Evolutionary conservation across 1,140 invertebrate species (phyloP), one percentile per base, ranked within the genome.

Genomic region (Gyrodactylus salaris): DNA sequence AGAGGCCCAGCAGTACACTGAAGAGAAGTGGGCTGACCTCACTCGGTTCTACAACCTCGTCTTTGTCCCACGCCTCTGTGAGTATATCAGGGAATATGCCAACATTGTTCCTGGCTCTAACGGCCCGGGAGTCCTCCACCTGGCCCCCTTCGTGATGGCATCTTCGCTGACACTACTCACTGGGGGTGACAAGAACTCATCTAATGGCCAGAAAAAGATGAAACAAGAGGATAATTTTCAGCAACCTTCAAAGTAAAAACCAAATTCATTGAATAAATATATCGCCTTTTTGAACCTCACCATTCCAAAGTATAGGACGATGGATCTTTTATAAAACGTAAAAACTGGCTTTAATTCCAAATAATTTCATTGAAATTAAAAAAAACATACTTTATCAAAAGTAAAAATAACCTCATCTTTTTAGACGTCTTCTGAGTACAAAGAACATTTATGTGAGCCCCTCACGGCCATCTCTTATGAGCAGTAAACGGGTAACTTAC

Each of bases 401-500:
- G n/a, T 54, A 54, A 54, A 16, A 7, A 7, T 54, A 54, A 16
- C n/a, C n/a, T 54, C 34, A 16, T 54, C 34, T 54, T n/a, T 21
- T 21, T 21, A 69, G 68, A 23, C 20, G 70, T 23, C 21, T 71
- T 25, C 26, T 25, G 1, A 24, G 20, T 26, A 71, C 21, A 20
- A 71, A 25, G 70, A 71, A 71, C 24, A 71, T 71, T 20, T 71
- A 24, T 25, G 70, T 71, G 7, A 71, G 70, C 26, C 70, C 70
- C 1, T 23, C 70, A 16, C 21, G 25, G 70, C 21, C 70, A 1
- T 20, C 25, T 24, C 20, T 71, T 20, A 71, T 71, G 70, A 24
- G 21, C 1, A 21, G 21, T 20, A 71, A 71, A 25, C n/a, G 70
- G n/a, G 70, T 71, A 20, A 71, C 70, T 1, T 71, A 24, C 70